phyloP scores from a whole-genome alignment of 2,113 vertebrate genomes.

The Dicerorhinus sumatrensis region DNA sequence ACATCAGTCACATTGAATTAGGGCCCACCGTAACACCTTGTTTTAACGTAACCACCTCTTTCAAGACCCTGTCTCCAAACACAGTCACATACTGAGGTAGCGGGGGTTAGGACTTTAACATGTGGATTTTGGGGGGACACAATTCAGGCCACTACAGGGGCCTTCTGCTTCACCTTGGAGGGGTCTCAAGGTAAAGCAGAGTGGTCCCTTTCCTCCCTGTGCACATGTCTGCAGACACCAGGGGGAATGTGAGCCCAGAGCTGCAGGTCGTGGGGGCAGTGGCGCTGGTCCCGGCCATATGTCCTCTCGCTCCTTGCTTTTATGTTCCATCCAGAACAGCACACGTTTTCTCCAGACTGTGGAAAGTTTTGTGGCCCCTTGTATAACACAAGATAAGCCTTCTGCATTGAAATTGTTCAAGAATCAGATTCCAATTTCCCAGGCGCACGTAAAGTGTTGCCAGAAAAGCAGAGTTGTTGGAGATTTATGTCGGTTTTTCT shows the following conservation, averaged over 20 bases:
- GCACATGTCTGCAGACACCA: fast-evolving
- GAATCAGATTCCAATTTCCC: conserved; percentile 39
- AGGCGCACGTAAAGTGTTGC: background rate
- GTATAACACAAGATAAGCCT: background rate
- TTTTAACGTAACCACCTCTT: background rate
- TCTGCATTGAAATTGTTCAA: background rate
- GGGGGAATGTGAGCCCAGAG: background rate
- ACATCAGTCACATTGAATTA: background rate
- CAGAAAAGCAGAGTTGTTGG: background rate
- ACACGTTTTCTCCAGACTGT: background rate
- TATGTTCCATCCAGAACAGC: background rate
- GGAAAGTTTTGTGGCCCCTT: conserved; percentile 38
- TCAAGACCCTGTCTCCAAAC: background rate
- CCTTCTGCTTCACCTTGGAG: background rate
- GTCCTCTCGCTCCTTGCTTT: background rate
- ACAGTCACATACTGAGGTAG: background rate
- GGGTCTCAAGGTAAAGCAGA: too few species aligned
- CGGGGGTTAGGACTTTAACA: background rate
- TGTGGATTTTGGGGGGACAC: fast-evolving
- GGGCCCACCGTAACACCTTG: background rate
- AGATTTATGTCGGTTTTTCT: conserved; percentile 50
- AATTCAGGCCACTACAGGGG: background rate
- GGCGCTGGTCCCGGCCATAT: fast-evolving
- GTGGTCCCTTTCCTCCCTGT: fast-evolving
- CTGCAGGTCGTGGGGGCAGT: fast-evolving